Evolutionary conservation across 2,113 vertebrate genomes (phyloP).

Genomic region (Camelus bactrianus): DNA sequence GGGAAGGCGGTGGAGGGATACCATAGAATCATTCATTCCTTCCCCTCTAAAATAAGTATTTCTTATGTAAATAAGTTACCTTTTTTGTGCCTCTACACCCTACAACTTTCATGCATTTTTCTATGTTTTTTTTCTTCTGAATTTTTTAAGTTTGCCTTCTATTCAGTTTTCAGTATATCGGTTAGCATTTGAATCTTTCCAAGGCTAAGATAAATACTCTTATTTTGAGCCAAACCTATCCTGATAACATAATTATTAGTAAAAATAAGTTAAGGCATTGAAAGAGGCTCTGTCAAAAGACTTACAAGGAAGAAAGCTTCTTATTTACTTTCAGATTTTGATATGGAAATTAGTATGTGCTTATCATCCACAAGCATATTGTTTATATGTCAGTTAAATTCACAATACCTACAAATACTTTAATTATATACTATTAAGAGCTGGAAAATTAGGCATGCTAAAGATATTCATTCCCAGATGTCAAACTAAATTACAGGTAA

Average conservation of each 20-base stretch:
- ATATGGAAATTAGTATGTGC: slow-evolving; percentile 69
- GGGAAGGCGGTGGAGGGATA: neutral
- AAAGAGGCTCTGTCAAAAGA: slow-evolving; percentile 58
- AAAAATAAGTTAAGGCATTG: slow-evolving; percentile 48
- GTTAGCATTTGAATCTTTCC: slow-evolving; percentile 40
- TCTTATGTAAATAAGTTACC: slow-evolving; percentile 16
- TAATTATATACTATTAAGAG: slow-evolving; percentile 70
- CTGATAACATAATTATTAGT: slow-evolving; percentile 55
- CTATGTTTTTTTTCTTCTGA: neutral
- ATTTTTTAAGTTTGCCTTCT: slow-evolving; percentile 12
- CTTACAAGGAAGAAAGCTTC: neutral
- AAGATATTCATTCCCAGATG: slow-evolving; percentile 55
- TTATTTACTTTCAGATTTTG: slow-evolving; percentile 63
- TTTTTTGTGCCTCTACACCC: neutral
- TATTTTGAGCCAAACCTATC: slow-evolving; percentile 36
- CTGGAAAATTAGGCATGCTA: slow-evolving; percentile 73
- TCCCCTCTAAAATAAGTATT: neutral
- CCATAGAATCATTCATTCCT: neutral
- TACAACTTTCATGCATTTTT: neutral
- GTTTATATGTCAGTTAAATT: slow-evolving; percentile 75
- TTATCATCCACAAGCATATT: slow-evolving; percentile 73
- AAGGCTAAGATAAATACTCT: slow-evolving; percentile 49
- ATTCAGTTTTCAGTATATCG: slow-evolving; percentile 30
- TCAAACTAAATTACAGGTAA: slow-evolving; percentile 75
- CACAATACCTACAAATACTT: slow-evolving; percentile 68